Evolutionary conservation across 92 coral and sea anemone species (phyloP).

Genomic region (Epizoanthus scotinus): DNA sequence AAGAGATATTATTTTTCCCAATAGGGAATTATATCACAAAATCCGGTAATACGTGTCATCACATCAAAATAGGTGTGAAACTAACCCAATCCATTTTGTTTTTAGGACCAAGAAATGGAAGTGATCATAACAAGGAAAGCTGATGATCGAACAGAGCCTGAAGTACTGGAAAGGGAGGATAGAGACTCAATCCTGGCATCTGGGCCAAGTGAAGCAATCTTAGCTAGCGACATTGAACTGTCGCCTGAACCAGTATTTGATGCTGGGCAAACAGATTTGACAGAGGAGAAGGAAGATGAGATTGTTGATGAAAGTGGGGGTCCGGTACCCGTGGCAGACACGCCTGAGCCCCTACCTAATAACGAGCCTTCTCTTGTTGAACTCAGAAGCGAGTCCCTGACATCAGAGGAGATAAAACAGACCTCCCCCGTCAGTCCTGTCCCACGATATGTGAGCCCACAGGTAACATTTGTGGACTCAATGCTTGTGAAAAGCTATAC

Average conservation of each 20-base stretch:
- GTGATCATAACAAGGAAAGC: not conserved
- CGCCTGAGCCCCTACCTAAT: not conserved
- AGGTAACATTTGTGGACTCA: conserved; percentile 35
- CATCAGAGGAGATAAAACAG: not conserved
- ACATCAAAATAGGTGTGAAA: too few species aligned
- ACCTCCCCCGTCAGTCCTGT: not conserved
- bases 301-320: not conserved
- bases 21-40: too few species aligned
- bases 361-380: not conserved
- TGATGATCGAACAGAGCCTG: not conserved
- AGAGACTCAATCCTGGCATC: not conserved
- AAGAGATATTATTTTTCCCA: too few species aligned
- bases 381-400: not conserved
- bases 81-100: not conserved
- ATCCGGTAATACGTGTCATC: too few species aligned
- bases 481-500: conserved; percentile 9
- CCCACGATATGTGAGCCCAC: not conserved
- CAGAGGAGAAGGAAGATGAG: not conserved
- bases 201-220: not conserved
- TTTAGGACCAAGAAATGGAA: conserved; percentile 21
- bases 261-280: not conserved
- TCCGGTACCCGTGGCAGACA: not conserved
- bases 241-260: not conserved
- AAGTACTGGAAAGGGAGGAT: not conserved
- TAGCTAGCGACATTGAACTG: not conserved